phyloP scores from a whole-genome alignment of 2,113 vertebrate genomes.

The Balaeniceps rex region DNA sequence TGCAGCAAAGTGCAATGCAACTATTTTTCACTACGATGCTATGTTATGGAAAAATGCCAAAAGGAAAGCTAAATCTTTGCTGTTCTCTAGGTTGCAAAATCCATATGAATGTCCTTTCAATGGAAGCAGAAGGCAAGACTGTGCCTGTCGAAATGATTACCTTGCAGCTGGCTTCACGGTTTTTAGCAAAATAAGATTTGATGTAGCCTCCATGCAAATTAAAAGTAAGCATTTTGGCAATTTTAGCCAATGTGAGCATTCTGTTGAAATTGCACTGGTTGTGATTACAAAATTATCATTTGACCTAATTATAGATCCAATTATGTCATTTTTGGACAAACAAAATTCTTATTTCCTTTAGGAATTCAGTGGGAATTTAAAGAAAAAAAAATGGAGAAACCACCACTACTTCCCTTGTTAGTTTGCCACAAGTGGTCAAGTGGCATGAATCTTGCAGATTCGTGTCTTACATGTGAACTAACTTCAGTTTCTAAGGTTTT shows the following conservation, averaged over 20 bases:
- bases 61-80: background rate
- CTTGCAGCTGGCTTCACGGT: conserved; percentile 86
- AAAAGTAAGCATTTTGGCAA: conserved; percentile 79
- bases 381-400: background rate
- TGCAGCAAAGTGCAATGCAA: background rate
- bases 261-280: background rate
- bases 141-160: conserved; percentile 88
- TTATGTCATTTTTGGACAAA: background rate
- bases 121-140: conserved; percentile 88
- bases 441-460: background rate
- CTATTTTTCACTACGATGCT: background rate
- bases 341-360: background rate
- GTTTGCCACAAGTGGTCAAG: background rate
- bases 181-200: conserved; percentile 90
- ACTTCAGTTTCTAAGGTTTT: background rate
- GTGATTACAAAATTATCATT: background rate
- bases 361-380: background rate
- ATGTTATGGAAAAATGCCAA: background rate
- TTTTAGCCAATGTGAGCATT: background rate
- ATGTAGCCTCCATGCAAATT: conserved; percentile 86
- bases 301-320: background rate
- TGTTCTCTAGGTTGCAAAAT: conserved; percentile 81
- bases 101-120: conserved; percentile 95
- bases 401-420: background rate
- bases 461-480: background rate